Base-by-base conservation (phyloP, 2,888 invertebrate genomes). In the Plagodis dolabraria region DNA sequence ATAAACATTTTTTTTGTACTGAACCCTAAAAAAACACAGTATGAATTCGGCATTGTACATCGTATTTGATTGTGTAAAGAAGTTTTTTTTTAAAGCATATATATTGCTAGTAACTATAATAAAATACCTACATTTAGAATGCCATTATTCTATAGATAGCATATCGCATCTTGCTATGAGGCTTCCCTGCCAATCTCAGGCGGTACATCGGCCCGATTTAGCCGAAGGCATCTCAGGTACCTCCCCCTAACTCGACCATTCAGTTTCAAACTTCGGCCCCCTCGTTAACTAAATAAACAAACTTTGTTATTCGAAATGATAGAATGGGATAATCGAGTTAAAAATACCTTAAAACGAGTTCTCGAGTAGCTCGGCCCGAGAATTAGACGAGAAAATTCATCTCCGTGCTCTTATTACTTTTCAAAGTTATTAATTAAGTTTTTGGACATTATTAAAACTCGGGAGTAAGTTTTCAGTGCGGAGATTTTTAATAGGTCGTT, bases 301-400 rank as follows among this genome's bases (percentile, higher is more conserved):
- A 69, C 57, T 67, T 67, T 46, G 46, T 40, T 52, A 54, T 58
- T 54, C 48, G 60, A 63, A 67, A 65, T 69, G 63, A 63, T 65
- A 67, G 67, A 68, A 69, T 62, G 57, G 56, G 60, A 63, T 69
- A 65, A 69, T 69, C 62, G 48, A 60, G 67, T 68, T 66, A 55
- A 63, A 43, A 52, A 60, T 63, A 65, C 63, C 63, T 64, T 57
- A 55, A 55, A 60, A 49, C 60, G 60, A 61, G 56, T 57, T 56
- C 56, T 47, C 46, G 12, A 57, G 60, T 57, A 57, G 53, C 53
- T 47, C 49, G 49, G 44, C 46, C 9, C 36, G 46, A 52, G 43
- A 56, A 53, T 62, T 53, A 55, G 64, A 61, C 54, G 60, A 47
- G 57, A 59, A 56, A 60, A 64, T 63, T 58, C 63, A 59, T 60